Evolutionary conservation across 2,113 vertebrate species (phyloP).

Genomic region (Limnothrissa miodon): DNA sequence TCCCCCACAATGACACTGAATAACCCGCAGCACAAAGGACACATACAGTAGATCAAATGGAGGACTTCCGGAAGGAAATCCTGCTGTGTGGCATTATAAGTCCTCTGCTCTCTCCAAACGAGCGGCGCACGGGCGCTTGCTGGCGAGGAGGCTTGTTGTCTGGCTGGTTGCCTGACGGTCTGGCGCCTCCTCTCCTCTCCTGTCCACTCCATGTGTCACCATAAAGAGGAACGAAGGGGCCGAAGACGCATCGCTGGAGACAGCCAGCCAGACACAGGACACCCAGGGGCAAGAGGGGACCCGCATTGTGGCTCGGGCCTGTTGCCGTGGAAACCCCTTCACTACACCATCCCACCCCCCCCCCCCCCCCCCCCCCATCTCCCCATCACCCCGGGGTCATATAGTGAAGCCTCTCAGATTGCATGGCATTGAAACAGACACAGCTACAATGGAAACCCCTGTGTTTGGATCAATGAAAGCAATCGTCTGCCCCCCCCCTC

Average conservation of each 20-base stretch:
- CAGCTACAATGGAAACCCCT: conserved; percentile 22
- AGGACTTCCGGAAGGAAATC: background rate
- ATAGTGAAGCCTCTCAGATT: conserved; percentile 26
- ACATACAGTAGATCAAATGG: conserved; percentile 1
- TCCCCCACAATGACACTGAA: background rate
- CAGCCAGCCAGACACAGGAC: conserved; percentile 16
- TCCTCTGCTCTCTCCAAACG: background rate
- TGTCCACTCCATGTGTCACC: background rate
- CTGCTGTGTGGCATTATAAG: background rate
- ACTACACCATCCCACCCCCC: background rate
- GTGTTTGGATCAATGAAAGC: conserved; percentile 28
- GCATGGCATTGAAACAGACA: conserved; percentile 37
- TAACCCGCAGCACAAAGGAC: background rate
- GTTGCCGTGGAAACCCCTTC: conserved; percentile 61
- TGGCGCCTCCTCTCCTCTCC: background rate
- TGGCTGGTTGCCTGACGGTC: background rate
- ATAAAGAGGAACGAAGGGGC: background rate
- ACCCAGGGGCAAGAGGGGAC: conserved; percentile 45
- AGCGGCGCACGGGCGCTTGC: background rate
- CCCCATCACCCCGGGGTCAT: conserved; percentile 35
- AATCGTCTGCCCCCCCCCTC: background rate
- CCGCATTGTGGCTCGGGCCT: conserved; percentile 42
- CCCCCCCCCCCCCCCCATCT: background rate
- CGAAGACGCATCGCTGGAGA: background rate
- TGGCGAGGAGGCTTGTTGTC: background rate